phyloP scores from a whole-genome alignment of 2,113 vertebrate species.

The Desmodus rotundus region DNA sequence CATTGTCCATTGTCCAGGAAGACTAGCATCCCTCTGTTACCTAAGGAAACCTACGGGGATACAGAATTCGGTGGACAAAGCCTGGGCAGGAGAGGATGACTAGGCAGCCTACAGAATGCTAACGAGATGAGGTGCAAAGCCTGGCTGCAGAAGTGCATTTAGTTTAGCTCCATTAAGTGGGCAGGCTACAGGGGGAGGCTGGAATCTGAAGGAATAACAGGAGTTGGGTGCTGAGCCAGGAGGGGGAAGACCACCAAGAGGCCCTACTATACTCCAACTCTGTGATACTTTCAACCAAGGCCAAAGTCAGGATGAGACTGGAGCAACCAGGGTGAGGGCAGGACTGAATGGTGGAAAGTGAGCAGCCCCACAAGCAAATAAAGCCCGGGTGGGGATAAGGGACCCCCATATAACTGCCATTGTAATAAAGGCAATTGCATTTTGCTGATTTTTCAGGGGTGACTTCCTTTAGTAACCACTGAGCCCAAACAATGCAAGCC shows the following conservation, averaged over 20 bases:
- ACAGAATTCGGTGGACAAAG: neutral
- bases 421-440: neutral
- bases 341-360: neutral
- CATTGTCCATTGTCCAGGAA: neutral
- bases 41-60: neutral
- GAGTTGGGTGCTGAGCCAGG: neutral
- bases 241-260: constrained; percentile 35
- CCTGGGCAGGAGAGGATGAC: neutral
- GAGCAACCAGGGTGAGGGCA: neutral
- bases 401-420: neutral
- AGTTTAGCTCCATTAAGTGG: neutral
- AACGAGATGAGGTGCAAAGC: neutral
- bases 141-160: neutral
- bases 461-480: neutral
- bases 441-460: neutral
- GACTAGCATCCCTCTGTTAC: neutral
- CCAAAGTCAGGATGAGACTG: neutral
- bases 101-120: constrained; percentile 14
- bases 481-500: neutral
- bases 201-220: constrained; percentile 37
- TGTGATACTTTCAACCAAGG: neutral
- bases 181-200: constrained; percentile 14
- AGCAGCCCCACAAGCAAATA: neutral
- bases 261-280: neutral
- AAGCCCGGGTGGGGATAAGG: neutral